Base-by-base conservation (phyloP, 1,140 invertebrate species). In the Plutomurus gul region DNA sequence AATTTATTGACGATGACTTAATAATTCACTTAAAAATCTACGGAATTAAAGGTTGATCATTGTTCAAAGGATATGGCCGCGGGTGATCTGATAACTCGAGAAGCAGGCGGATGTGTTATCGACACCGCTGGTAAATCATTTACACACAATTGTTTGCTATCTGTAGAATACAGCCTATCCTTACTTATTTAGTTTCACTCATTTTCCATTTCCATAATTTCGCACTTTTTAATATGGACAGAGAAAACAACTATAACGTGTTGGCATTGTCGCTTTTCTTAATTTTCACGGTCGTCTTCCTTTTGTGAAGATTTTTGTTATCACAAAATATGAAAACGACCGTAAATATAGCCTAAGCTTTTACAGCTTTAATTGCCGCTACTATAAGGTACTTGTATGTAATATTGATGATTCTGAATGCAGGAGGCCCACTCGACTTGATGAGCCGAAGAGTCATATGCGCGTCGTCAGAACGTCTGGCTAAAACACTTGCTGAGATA, bases 21-120 rank as follows among this genome's bases (percentile, higher is more conserved):
- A n/a, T n/a, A n/a, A n/a, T n/a, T n/a, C n/a, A n/a, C n/a, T 60
- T 49, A n/a, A 60, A 60, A 60, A 27, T 60, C n/a, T n/a, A n/a
- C n/a, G n/a, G 25, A 27, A 60, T 60, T 30, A 1, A 16, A 22
- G 25, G n/a, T n/a, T 49, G 46, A 6, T 49, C 10, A 60, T 16
- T 60, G 33, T 60, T 30, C 27, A 27, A 60, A 60, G 51, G 95
- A 97, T 85, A 91, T 95, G 78, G 94, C 94, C 49, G 95, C 95
- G 20, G 95, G 93, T 3, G 90, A 91, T 85, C 86, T 98, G 4
- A 92, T 99, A 65, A 91, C 98, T 0, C 88, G 89, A 39, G 97
- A 99, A 88, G 97, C 97, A 43, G 97, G 97, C 7, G 97, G 96
- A 16, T 90, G 93, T 27, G 91, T 94, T 20, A 91, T 95, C 51